These are phyloP conservation scores for Hylyphantes graminicola DNA, from an alignment of 1,140 invertebrate genomes.

Conservation along the genomic window DNA sequence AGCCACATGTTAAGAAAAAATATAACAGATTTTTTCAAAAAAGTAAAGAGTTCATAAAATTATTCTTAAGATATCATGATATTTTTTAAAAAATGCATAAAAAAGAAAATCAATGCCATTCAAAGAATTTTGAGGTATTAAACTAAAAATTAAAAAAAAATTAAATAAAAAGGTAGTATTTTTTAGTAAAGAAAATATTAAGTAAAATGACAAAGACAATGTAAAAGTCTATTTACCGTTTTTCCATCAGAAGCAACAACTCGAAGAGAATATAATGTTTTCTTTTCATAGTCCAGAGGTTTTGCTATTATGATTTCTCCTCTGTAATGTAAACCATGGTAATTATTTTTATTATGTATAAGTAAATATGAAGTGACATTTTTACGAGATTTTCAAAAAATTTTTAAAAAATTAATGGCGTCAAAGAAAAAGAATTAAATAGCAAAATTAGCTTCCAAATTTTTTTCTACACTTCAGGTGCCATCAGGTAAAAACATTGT, in stretches of 20 bases:
- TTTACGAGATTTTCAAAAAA: not conserved
- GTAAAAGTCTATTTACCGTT: constrained; percentile 72
- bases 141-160: not conserved
- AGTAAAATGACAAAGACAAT: not conserved
- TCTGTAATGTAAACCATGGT: constrained; percentile 72
- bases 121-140: too few relatives aligned
- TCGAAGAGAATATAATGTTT: constrained; percentile 76
- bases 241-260: constrained; percentile 87
- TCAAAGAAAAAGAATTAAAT: too few relatives aligned
- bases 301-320: constrained; percentile 84
- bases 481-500: too few relatives aligned
- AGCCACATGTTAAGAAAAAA: too few relatives aligned
- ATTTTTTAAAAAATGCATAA: too few relatives aligned
- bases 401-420: too few relatives aligned
- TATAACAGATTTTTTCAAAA: too few relatives aligned
- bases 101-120: too few relatives aligned
- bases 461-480: too few relatives aligned
- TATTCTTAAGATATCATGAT: too few relatives aligned
- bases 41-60: too few relatives aligned
- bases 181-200: not conserved
- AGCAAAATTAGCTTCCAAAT: too few relatives aligned
- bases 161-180: not conserved
- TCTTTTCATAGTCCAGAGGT: constrained; percentile 83
- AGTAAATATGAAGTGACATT: constrained; percentile 8
- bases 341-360: not conserved